Conservation (phyloP, 2,888 invertebrate genomes). For the Aspidiotus destructor region DNA sequence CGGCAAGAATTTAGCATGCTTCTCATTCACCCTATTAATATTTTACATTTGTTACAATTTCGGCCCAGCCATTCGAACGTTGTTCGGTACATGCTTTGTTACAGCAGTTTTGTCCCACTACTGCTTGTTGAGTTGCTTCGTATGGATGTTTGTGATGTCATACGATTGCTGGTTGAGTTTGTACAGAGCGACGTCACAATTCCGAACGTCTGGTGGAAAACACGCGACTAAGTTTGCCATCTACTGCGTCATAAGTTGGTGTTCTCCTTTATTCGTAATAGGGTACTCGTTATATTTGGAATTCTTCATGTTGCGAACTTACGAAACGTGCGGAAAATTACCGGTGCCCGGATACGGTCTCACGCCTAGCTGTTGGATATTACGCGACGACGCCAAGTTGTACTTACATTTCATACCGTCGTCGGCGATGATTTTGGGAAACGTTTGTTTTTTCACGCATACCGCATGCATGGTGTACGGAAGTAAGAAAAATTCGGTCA, state of each 20-base stretch:
- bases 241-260: constrained; percentile 45
- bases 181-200: constrained; percentile 44
- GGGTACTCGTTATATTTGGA: constrained; percentile 42
- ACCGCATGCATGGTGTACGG: constrained; percentile 43
- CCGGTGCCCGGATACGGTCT: constrained; percentile 42
- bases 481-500: constrained; percentile 40
- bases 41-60: constrained; percentile 45
- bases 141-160: constrained; percentile 49
- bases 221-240: constrained; percentile 42
- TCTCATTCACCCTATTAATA: constrained; percentile 44
- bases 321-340: constrained; percentile 41
- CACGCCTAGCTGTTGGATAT: constrained; percentile 46
- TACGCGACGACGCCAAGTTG: constrained; percentile 44
- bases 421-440: constrained; percentile 42
- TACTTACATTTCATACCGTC: constrained; percentile 46
- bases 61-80: constrained; percentile 35
- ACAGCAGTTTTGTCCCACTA: constrained; percentile 45
- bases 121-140: constrained; percentile 47
- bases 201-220: constrained; percentile 43
- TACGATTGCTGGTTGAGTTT: constrained; percentile 46
- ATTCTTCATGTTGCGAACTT: constrained; percentile 36
- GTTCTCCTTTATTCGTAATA: constrained; percentile 42
- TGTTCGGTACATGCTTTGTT: constrained; percentile 41
- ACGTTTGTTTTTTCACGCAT: constrained; percentile 43
- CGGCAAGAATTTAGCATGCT: constrained; percentile 46